Evolutionary conservation across 2,113 vertebrate species (phyloP).

Genomic region (Cynoglossus semilaevis): DNA sequence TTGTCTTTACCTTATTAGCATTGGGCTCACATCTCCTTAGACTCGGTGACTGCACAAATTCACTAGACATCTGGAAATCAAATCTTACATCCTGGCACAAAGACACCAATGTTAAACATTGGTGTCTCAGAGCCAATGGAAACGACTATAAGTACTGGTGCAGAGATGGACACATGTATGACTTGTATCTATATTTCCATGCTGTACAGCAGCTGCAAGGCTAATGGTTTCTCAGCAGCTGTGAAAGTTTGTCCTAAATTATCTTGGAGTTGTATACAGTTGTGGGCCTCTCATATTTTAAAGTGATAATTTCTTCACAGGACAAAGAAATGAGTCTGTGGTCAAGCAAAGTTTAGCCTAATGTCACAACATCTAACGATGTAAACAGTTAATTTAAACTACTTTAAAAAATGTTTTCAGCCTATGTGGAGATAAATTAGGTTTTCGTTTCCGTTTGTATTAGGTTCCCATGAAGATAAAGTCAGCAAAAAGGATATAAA

Average conservation of each 20-base stretch:
- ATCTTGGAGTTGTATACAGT: not conserved
- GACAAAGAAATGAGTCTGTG: no score
- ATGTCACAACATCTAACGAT: no score
- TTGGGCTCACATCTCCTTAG: not conserved
- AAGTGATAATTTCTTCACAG: no score
- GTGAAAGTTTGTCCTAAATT: not conserved
- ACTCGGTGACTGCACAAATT: not conserved
- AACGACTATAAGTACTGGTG: not conserved
- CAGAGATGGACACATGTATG: not conserved
- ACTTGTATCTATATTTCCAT: conserved; percentile 1
- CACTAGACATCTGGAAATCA: not conserved
- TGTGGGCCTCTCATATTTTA: no score
- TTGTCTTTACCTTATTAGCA: conserved; percentile 3
- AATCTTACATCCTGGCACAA: not conserved
- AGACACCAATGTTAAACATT: not conserved
- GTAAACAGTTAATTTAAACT: no score
- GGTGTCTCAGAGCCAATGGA: conserved; percentile 1
- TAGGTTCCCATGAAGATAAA: no score
- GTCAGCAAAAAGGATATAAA: no score
- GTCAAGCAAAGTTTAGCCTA: no score
- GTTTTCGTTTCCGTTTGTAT: no score
- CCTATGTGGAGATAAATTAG: no score
- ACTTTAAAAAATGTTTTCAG: no score
- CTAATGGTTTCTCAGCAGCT: not conserved
- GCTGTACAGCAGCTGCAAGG: not conserved